Evolutionary conservation across 2,797 vertebrate genomes (phyloP), one percentile per base, ranked within the genome.

Genomic region (Pagetopsis macropterus): DNA sequence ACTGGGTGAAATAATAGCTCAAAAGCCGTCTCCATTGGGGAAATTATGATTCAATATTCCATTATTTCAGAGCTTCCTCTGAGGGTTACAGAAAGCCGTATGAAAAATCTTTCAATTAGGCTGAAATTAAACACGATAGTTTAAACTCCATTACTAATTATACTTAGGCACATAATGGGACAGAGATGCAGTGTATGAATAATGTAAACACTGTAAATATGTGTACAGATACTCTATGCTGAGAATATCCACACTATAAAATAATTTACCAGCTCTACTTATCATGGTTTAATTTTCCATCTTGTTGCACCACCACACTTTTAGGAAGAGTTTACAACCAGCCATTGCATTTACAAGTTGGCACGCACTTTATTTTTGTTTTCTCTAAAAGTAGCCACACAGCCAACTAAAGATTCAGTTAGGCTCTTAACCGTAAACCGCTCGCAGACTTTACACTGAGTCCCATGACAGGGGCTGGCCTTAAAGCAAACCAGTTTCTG

Each of bases 61-160:
- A 91, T 91, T 91, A 91, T 89, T 87, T 71, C 89, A 81, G 59
- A 51, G 75, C 71, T 84, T 88, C 89, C 90, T 89, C 62, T 43
- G 91, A 91, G 91, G 86, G 45, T 77, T 58, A 41, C 41, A 70
- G 46, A 65, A 27, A 73, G 76, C 57, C 78, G 68, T 64, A 65
- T 68, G 83, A 76, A 87, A 85, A 83, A 79, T 76, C 69, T 75
- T 86, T 87, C 83, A 90, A 89, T 91, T 86, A 91, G 63, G 56
- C 61, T 59, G 72, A 83, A 91, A 90, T 91, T 79, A 93, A 88
- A 87, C 74, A 72, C 12, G 58, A 85, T 58, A 23, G 73, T 78
- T 77, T 76, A 72, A 85, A 76, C 62, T 67, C 75, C 78, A 46
- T 81, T 40, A 69, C 79, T 78, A 82, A 86, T 87, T 88, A 86